Evolutionary conservation across 2,797 vertebrate species (phyloP).

Genomic region (Thaleichthys pacificus): DNA sequence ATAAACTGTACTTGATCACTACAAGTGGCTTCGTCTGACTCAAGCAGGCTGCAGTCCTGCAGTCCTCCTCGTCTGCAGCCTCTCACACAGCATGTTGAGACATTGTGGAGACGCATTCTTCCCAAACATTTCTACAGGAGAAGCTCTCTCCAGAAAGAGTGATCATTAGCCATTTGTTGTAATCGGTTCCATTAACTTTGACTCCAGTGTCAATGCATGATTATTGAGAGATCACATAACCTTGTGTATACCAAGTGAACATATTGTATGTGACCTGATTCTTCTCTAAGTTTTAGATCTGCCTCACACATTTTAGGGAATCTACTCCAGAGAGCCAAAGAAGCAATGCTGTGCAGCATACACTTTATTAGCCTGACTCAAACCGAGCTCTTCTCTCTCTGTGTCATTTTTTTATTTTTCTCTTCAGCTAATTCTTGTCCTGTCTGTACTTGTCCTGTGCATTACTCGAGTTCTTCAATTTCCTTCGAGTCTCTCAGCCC

Average conservation of each 20-base stretch:
- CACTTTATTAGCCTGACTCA: constrained; percentile 6
- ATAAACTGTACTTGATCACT: background rate
- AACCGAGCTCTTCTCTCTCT: background rate
- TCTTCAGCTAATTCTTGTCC: constrained; percentile 44
- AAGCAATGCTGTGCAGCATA: background rate
- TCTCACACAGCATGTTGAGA: constrained; percentile 51
- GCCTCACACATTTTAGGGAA: background rate
- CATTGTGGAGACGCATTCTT: constrained; percentile 61
- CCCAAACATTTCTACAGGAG: constrained; percentile 41
- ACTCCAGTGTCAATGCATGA: background rate
- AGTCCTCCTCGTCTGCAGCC: constrained; percentile 1
- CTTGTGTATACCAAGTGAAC: background rate
- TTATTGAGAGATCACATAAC: background rate
- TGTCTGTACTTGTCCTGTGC: constrained; percentile 70
- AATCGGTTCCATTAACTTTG: too few relatives aligned
- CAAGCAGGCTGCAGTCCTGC: background rate
- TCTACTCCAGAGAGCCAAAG: background rate
- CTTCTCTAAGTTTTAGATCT: background rate
- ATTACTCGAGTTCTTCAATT: constrained; percentile 67
- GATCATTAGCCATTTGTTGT: background rate
- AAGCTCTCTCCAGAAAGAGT: constrained; percentile 32
- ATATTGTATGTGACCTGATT: background rate
- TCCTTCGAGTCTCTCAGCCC: constrained; percentile 21
- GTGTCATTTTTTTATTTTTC: background rate
- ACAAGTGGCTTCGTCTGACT: too few relatives aligned